Conservation (phyloP, 1,140 invertebrate species). For the Daktulosphaira vitifoliae region DNA sequence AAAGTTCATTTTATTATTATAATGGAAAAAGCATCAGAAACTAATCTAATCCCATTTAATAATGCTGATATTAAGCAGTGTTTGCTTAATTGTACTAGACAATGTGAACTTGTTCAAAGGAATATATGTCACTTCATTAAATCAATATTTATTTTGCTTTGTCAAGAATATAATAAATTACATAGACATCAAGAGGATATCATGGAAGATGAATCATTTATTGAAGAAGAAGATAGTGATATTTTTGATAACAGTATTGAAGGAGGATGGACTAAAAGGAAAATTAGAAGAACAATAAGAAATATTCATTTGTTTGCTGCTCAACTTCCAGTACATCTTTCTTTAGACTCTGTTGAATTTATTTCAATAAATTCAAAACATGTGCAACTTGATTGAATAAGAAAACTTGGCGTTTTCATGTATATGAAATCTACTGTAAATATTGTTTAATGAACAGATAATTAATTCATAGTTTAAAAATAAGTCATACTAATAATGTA, state of each 20-base stretch:
- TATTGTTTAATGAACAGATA: no score
- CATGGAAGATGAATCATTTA: conserved; percentile 12
- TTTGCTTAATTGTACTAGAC: neutral
- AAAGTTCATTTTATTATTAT: neutral
- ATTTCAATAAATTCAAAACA: neutral
- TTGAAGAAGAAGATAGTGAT: conserved; percentile 18
- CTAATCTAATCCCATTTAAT: neutral
- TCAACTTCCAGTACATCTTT: neutral
- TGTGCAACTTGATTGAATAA: neutral
- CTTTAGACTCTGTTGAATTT: neutral
- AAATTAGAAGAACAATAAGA: neutral
- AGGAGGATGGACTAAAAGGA: conserved; percentile 1
- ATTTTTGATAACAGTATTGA: conserved; percentile 1
- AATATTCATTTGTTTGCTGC: conserved; percentile 7
- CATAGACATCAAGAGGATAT: neutral
- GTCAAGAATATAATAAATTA: neutral
- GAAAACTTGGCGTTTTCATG: no score
- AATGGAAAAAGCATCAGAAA: neutral
- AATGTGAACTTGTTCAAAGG: conserved; percentile 1
- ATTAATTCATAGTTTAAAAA: no score
- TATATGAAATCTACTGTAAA: no score
- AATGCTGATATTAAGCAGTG: neutral
- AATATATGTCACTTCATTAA: conserved; percentile 3
- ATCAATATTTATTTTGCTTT: neutral
- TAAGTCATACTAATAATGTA: no score